A percentile compares a stretch with the other conserved stretches of the same genome.
Evolutionary conservation across 2,113 vertebrate species (phyloP).

Genomic region (Ophiodon elongatus): DNA sequence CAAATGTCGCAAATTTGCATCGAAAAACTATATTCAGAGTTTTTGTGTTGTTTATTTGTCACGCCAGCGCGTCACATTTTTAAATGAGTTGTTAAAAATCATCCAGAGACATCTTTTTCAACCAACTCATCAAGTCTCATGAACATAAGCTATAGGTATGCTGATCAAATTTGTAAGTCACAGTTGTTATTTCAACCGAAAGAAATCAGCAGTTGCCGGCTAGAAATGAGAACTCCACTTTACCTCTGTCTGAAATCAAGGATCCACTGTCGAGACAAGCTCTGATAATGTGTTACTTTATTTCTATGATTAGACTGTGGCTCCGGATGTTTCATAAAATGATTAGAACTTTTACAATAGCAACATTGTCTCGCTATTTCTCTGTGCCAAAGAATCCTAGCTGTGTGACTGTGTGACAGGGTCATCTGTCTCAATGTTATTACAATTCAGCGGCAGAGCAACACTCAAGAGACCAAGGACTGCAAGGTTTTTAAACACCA

Average conservation of each 20-base stretch:
- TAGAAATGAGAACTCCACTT: too few relatives aligned
- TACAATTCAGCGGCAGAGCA: conserved; percentile 19
- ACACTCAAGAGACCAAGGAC: not conserved
- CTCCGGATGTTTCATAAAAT: not conserved
- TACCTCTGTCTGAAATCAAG: not conserved
- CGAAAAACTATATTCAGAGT: too few relatives aligned
- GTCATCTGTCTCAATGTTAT: conserved; percentile 45
- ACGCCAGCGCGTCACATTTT: too few relatives aligned
- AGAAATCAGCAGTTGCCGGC: too few relatives aligned
- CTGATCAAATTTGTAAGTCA: too few relatives aligned
- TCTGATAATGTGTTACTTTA: not conserved
- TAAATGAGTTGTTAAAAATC: too few relatives aligned
- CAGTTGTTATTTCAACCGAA: too few relatives aligned
- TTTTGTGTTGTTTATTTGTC: too few relatives aligned
- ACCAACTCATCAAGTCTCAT: too few relatives aligned
- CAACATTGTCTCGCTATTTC: not conserved
- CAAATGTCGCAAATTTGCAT: too few relatives aligned
- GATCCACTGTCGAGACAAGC: not conserved
- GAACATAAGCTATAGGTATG: too few relatives aligned
- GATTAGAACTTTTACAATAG: not conserved
- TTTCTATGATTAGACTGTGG: not conserved
- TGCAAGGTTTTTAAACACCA: conserved; percentile 17
- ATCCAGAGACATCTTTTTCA: too few relatives aligned
- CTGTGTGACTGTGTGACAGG: conserved; percentile 20
- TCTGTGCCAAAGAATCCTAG: not conserved